A percentile compares a stretch with the other conserved stretches of the same genome.
Evolutionary conservation across 1,140 invertebrate species (phyloP).

Genomic region (Holcopasites calliopsidis): DNA sequence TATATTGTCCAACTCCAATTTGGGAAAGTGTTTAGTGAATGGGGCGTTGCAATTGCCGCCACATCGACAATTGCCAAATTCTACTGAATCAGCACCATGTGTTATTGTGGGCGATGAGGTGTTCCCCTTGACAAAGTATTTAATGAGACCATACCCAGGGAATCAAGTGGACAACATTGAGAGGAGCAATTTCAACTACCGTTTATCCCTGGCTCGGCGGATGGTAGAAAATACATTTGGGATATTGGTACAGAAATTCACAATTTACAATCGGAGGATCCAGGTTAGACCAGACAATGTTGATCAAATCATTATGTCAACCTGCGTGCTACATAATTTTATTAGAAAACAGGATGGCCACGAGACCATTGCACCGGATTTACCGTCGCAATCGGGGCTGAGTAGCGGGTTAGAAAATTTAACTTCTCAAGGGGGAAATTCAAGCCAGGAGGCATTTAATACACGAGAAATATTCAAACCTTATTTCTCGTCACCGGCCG

Average conservation of each 20-base stretch:
- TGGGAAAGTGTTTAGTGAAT: constrained; percentile 48
- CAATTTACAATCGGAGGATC: constrained; percentile 70
- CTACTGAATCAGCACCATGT: constrained; percentile 51
- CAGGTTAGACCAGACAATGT: constrained; percentile 46
- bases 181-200: constrained; percentile 74
- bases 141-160: constrained; percentile 71
- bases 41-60: constrained; percentile 65
- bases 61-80: constrained; percentile 33
- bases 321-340: constrained; percentile 38
- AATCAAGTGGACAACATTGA: constrained; percentile 36
- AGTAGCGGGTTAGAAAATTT: neutral
- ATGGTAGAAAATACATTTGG: constrained; percentile 77
- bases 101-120: constrained; percentile 73
- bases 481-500: too few species aligned
- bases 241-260: constrained; percentile 74
- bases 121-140: constrained; percentile 62
- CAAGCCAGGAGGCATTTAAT: neutral
- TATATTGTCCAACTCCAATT: constrained; percentile 63
- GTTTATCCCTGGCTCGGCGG: constrained; percentile 69
- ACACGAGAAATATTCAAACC: neutral
- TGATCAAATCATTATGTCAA: constrained; percentile 13
- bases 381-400: too few species aligned
- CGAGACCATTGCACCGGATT: neutral
- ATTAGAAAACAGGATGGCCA: neutral
- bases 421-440: neutral